Conservation (phyloP, 2,888 invertebrate genomes). For the Drosophila mayaguana region DNA sequence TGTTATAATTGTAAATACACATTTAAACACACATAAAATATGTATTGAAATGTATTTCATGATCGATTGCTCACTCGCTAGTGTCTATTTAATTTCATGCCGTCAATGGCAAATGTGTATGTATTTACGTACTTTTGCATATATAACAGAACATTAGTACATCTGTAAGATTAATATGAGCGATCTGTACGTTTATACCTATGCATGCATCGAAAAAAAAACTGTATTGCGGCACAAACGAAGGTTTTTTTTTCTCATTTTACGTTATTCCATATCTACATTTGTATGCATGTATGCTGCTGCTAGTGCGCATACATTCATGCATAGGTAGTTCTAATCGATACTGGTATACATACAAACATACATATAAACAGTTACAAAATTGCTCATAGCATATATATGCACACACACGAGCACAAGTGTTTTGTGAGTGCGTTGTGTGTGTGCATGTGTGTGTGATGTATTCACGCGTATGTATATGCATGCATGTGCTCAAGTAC, state of each 20-base stretch:
- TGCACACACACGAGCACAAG: background rate
- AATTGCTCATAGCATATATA: slow-evolving; percentile 1
- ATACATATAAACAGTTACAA: slow-evolving; percentile 11
- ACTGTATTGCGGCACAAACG: background rate
- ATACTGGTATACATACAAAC: slow-evolving; percentile 17
- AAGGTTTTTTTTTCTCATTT: background rate
- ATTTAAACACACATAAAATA: slow-evolving; percentile 1
- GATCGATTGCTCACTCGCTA: slow-evolving; percentile 22
- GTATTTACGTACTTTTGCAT: background rate
- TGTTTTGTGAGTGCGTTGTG: background rate
- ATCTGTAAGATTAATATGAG: background rate
- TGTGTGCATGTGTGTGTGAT: background rate
- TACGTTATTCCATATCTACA: slow-evolving; percentile 4
- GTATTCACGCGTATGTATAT: background rate
- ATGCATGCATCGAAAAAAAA: background rate
- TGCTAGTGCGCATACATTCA: slow-evolving; percentile 9
- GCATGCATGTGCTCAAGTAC: background rate
- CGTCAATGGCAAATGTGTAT: slow-evolving; percentile 14
- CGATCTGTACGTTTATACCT: slow-evolving; percentile 4
- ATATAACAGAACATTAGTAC: background rate
- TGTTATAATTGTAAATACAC: background rate
- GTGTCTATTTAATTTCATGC: slow-evolving; percentile 16
- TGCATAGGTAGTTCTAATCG: slow-evolving; percentile 15
- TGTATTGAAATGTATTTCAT: slow-evolving; percentile 4
- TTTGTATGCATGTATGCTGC: background rate